Evolutionary conservation across 2,113 vertebrate genomes (phyloP).

Genomic region (Saguinus midas): DNA sequence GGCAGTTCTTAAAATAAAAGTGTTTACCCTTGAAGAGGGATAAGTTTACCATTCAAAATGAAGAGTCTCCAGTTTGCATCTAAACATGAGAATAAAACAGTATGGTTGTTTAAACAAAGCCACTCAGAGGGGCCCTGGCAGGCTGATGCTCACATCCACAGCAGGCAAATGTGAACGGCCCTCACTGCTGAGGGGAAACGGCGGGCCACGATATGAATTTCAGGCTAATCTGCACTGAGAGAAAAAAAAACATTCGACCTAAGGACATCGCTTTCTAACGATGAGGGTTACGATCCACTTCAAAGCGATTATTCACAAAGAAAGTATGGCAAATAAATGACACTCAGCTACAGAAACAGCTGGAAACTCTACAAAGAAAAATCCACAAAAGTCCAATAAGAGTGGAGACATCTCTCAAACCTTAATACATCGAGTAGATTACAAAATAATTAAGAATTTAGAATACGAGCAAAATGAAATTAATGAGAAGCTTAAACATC

Average conservation of each 20-base stretch:
- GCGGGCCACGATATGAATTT: too few relatives aligned
- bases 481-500: not conserved
- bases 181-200: not conserved
- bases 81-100: rapidly evolving
- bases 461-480: not conserved
- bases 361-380: not conserved
- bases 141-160: rapidly evolving
- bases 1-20: not conserved
- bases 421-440: not conserved
- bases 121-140: rapidly evolving
- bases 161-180: too few relatives aligned
- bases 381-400: not conserved
- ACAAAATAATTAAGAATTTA: not conserved
- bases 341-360: not conserved
- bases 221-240: not conserved
- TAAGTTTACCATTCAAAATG: not conserved
- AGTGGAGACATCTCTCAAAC: not conserved
- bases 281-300: not conserved
- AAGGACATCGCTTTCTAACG: not conserved
- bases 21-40: not conserved
- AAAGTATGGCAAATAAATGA: not conserved
- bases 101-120: not conserved
- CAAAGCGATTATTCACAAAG: not conserved
- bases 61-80: not conserved
- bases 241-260: not conserved